Evolutionary conservation across 2,888 invertebrate genomes (phyloP).

Genomic region (Imbricaverruca yamaguchii): DNA sequence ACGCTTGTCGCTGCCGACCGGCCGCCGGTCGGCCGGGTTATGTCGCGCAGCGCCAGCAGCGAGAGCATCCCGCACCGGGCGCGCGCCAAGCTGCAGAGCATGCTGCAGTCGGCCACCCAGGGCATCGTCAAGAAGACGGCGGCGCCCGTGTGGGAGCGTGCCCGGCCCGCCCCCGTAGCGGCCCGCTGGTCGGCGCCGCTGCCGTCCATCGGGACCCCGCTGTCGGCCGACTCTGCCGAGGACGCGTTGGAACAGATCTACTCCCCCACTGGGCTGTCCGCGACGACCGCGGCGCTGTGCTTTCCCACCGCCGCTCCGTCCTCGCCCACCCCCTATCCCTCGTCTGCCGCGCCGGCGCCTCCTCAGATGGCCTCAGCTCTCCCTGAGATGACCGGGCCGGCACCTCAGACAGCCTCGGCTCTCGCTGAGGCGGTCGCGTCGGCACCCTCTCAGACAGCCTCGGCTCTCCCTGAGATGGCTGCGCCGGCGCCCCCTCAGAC

Average conservation of each 20-base stretch:
- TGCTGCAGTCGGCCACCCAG: slow-evolving; percentile 21
- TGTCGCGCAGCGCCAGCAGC: slow-evolving; percentile 2
- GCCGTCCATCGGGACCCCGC: background rate
- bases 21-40: background rate
- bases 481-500: background rate
- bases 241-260: background rate
- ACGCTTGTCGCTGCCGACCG: background rate
- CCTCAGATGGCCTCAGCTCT: background rate
- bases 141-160: slow-evolving; percentile 24
- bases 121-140: slow-evolving; percentile 27
- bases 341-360: background rate
- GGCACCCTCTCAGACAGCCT: background rate
- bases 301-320: background rate
- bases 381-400: background rate
- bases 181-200: background rate
- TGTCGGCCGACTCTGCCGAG: background rate
- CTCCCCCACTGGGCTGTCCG: background rate
- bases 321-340: background rate
- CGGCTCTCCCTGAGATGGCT: background rate
- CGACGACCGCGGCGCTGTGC: too few species aligned
- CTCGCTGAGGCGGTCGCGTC: background rate
- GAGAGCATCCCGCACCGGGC: background rate
- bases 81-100: slow-evolving; percentile 11
- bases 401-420: background rate
- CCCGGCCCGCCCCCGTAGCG: background rate